A percentile compares a stretch with the other conserved stretches of the same genome.
Evolutionary conservation across 2,888 invertebrate genomes (phyloP).

Genomic region (Eristalis arbustorum): DNA sequence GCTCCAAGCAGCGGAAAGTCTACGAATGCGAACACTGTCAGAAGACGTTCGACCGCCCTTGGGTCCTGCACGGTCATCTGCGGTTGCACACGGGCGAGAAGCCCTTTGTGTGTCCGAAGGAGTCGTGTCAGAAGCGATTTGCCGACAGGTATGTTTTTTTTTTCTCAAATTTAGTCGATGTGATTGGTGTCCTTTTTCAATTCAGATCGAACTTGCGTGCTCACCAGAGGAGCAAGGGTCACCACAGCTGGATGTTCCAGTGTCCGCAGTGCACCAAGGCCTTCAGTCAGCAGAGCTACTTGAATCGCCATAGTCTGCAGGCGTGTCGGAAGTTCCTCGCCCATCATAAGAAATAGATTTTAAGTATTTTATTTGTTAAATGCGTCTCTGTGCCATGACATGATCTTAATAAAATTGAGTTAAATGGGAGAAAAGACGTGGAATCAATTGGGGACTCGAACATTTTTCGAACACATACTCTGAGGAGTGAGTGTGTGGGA

Average conservation of each 20-base stretch:
- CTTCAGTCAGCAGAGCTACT: constrained; percentile 85
- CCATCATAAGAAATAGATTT: constrained; percentile 68
- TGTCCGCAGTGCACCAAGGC: constrained; percentile 85
- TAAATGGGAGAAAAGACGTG: no score
- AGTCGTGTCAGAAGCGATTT: constrained; percentile 84
- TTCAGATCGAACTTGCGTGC: constrained; percentile 86
- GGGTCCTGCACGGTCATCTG: constrained; percentile 86
- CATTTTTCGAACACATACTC: no score
- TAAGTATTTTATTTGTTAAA: neutral
- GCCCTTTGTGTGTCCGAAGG: constrained; percentile 85
- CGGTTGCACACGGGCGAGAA: constrained; percentile 86
- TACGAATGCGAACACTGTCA: constrained; percentile 80
- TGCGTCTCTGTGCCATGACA: neutral
- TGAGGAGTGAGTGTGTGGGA: no score
- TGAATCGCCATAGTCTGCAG: constrained; percentile 84
- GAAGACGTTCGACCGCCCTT: constrained; percentile 86
- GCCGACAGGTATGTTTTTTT: constrained; percentile 85
- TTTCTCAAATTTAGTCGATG: no score
- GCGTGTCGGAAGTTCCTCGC: constrained; percentile 84
- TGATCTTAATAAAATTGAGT: no score
- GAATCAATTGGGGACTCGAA: no score
- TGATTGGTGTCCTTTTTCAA: neutral
- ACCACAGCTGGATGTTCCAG: constrained; percentile 82
- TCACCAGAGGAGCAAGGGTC: constrained; percentile 83
- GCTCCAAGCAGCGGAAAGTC: constrained; percentile 71